A percentile compares a stretch with the other conserved stretches of the same genome.
Conservation (phyloP, 2,113 vertebrate species). For the Scytalopus superciliaris region DNA sequence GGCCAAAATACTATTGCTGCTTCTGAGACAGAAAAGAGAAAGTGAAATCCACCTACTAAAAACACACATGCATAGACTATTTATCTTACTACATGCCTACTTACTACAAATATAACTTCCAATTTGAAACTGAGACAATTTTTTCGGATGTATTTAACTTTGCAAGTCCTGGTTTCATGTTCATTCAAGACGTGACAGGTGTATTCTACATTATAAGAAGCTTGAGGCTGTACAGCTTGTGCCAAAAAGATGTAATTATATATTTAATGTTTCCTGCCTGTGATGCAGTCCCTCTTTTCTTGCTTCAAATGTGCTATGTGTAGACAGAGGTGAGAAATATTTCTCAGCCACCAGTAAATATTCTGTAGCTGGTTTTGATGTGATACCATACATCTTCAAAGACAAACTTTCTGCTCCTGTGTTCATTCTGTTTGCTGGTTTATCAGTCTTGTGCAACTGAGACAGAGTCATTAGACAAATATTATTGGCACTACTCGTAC, state of each 20-base stretch:
- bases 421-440: neutral
- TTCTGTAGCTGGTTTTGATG: slow-evolving; percentile 15
- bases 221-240: neutral
- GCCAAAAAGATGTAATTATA: slow-evolving; percentile 59
- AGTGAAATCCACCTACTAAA: neutral
- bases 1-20: neutral
- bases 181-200: slow-evolving; percentile 55
- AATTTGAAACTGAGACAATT: slow-evolving; percentile 16
- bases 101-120: neutral
- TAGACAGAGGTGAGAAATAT: slow-evolving; percentile 68
- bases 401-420: neutral
- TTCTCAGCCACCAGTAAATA: slow-evolving; percentile 64
- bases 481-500: neutral
- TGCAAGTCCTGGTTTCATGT: slow-evolving; percentile 48
- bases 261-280: slow-evolving; percentile 69
- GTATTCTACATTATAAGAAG: slow-evolving; percentile 21
- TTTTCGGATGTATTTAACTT: slow-evolving; percentile 63
- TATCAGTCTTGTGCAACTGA: neutral
- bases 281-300: slow-evolving; percentile 56
- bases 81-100: neutral
- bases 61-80: neutral
- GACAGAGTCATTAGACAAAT: neutral
- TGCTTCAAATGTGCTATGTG: slow-evolving; percentile 61
- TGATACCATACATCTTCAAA: slow-evolving; percentile 30
- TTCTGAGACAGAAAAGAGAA: neutral